phyloP scores from a whole-genome alignment of 2,888 invertebrate species.

The Cryptus viduatorius region DNA sequence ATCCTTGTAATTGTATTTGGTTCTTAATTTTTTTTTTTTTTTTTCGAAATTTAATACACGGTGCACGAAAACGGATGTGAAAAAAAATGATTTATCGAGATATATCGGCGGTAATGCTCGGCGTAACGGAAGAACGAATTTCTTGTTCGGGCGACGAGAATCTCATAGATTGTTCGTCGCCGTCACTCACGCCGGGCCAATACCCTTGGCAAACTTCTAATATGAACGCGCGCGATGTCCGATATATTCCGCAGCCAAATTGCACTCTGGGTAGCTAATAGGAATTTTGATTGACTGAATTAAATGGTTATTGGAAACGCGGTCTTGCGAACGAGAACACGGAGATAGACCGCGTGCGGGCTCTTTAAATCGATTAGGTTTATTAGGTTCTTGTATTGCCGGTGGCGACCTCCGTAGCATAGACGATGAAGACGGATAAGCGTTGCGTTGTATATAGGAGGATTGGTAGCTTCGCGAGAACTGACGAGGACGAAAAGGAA shows the following conservation, averaged over 20 bases:
- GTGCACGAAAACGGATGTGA: background rate
- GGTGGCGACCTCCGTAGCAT: constrained; percentile 34
- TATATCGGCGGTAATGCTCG: background rate
- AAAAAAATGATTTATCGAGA: background rate
- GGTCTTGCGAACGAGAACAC: constrained; percentile 57
- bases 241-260: constrained; percentile 81
- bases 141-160: constrained; percentile 53
- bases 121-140: background rate
- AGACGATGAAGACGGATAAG: constrained; percentile 52
- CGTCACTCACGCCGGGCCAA: constrained; percentile 74
- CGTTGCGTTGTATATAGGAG: background rate
- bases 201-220: constrained; percentile 81
- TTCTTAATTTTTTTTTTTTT: background rate
- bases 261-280: constrained; percentile 82
- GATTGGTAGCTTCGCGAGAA: constrained; percentile 17
- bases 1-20: background rate
- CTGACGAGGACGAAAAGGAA: constrained; percentile 51
- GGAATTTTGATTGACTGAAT: constrained; percentile 85
- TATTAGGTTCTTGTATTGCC: constrained; percentile 72
- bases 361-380: constrained; percentile 81
- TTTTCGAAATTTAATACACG: background rate
- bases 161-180: constrained; percentile 74
- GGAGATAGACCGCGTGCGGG: constrained; percentile 50
- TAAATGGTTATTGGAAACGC: constrained; percentile 84
- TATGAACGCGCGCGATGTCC: constrained; percentile 80